phyloP scores from a whole-genome alignment of 2,113 vertebrate species.

The Telmatochromis brichardi region DNA sequence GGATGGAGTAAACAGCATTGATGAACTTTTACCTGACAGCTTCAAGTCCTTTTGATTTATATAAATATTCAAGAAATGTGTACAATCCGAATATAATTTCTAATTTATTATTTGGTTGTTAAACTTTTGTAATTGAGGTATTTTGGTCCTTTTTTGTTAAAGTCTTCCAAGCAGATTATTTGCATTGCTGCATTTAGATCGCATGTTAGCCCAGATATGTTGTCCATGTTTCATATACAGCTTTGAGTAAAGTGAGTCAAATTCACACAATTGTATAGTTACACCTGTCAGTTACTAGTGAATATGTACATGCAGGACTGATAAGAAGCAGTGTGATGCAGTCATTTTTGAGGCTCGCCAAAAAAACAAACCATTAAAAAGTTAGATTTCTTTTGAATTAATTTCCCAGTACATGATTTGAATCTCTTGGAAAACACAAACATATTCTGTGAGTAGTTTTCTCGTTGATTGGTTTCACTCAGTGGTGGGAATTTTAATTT shows the following conservation, averaged over 20 bases:
- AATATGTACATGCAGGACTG: not conserved
- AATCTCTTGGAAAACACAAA: not conserved
- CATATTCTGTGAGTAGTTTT: not conserved
- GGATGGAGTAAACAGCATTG: not conserved
- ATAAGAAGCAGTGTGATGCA: not conserved
- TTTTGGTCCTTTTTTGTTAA: not conserved
- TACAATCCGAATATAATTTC: not conserved
- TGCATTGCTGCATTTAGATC: not conserved
- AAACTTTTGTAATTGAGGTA: not conserved
- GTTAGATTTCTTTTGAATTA: not conserved
- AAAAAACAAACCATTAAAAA: not conserved
- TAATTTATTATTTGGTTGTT: not conserved
- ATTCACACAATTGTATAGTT: not conserved
- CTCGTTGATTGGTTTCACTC: not conserved
- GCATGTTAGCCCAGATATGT: not conserved
- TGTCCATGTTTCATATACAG: not conserved
- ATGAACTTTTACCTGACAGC: not conserved
- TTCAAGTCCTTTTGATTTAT: not conserved
- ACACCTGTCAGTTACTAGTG: not conserved
- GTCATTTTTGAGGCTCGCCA: not conserved
- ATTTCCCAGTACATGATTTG: not conserved
- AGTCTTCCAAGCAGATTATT: not conserved
- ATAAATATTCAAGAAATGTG: not conserved
- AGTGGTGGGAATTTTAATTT: not conserved
- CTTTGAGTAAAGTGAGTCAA: not conserved